Evolutionary conservation across 2,888 invertebrate species (phyloP).

Genomic region (Aproaerema taeniolella): DNA sequence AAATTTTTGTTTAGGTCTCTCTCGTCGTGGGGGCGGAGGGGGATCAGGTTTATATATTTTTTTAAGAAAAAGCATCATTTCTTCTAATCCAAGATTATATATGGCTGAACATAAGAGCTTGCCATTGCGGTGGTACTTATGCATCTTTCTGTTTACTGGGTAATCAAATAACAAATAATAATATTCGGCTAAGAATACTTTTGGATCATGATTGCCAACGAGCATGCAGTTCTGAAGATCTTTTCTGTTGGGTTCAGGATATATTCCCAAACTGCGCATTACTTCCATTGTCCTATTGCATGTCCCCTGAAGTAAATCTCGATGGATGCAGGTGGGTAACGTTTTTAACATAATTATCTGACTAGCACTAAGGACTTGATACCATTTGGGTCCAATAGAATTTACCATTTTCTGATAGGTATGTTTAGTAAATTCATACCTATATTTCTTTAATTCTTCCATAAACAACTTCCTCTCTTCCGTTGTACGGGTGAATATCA

Average conservation of each 20-base stretch:
- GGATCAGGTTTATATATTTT: slow-evolving; percentile 35
- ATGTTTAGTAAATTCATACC: slow-evolving; percentile 33
- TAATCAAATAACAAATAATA: slow-evolving; percentile 40
- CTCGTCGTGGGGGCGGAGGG: slow-evolving; percentile 32
- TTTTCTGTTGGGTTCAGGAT: slow-evolving; percentile 37
- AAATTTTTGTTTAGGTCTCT: slow-evolving; percentile 24
- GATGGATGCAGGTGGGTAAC: slow-evolving; percentile 44
- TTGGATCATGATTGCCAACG: slow-evolving; percentile 47
- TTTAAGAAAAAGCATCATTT: slow-evolving; percentile 40
- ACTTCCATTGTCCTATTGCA: slow-evolving; percentile 39
- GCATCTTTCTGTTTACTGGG: slow-evolving; percentile 32
- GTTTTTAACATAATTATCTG: slow-evolving; percentile 50
- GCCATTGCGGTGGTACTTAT: slow-evolving; percentile 44
- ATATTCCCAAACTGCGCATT: slow-evolving; percentile 45
- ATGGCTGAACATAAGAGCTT: slow-evolving; percentile 52
- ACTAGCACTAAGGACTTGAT: slow-evolving; percentile 55
- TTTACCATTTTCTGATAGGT: slow-evolving; percentile 29
- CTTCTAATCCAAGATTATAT: slow-evolving; percentile 48
- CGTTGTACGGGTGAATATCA: slow-evolving; percentile 44
- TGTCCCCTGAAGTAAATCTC: slow-evolving; percentile 55
- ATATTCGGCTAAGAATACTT: slow-evolving; percentile 56
- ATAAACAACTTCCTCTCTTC: slow-evolving; percentile 51
- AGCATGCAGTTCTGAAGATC: slow-evolving; percentile 54
- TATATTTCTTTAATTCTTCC: slow-evolving; percentile 48
- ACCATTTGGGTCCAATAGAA: slow-evolving; percentile 56